These are phyloP conservation scores for Dipus sagitta DNA, from an alignment of 2,797 vertebrate genomes.

Conservation along the genomic window DNA sequence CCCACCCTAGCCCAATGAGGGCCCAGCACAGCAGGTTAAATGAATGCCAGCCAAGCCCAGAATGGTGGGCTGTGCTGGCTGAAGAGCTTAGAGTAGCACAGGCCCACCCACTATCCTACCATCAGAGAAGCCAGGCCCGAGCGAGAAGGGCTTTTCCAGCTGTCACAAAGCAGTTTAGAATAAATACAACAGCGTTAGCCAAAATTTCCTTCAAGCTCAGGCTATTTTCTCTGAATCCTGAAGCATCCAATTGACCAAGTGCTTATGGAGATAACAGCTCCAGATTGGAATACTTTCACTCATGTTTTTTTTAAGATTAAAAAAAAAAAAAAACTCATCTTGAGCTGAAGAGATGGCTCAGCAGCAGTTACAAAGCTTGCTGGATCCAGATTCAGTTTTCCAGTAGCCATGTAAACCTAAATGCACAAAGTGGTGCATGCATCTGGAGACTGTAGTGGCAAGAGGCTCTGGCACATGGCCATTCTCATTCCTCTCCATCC, in stretches of 20 bases:
- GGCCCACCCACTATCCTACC: neutral
- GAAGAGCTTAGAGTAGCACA: neutral
- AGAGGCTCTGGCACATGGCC: too few species aligned
- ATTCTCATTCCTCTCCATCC: too few species aligned
- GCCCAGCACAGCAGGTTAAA: neutral
- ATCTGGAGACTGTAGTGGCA: too few species aligned
- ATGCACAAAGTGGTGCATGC: too few species aligned
- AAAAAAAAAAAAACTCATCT: neutral
- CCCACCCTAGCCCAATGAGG: neutral
- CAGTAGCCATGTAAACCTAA: too few species aligned
- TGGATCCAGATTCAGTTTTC: too few species aligned
- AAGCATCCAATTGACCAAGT: neutral
- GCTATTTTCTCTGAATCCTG: conserved; percentile 1
- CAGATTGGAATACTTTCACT: neutral
- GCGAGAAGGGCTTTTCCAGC: neutral
- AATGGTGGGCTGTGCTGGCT: neutral
- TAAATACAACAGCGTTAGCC: neutral
- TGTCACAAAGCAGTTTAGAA: neutral
- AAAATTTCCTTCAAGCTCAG: neutral
- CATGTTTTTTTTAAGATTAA: neutral
- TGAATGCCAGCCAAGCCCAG: neutral
- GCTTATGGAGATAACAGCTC: neutral
- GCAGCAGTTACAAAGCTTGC: too few species aligned
- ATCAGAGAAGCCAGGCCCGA: neutral
- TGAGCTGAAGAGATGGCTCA: too few species aligned